Conservation (phyloP, 2,888 invertebrate species). For the Agrilus cyanescens region DNA sequence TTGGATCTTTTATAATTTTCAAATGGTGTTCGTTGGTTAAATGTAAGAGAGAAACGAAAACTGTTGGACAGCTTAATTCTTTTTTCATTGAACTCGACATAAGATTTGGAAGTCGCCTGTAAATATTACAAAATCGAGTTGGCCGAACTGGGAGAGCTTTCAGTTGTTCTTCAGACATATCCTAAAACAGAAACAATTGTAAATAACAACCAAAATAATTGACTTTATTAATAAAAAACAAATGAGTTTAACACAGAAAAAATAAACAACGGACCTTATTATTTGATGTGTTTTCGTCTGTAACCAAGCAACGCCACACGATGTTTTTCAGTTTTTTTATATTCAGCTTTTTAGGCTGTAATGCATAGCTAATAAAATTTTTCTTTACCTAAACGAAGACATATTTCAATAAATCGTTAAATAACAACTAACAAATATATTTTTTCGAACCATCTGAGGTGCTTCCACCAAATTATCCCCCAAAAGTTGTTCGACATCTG, state of each 20-base stretch:
- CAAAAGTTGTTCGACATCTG: slow-evolving; percentile 8
- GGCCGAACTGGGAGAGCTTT: slow-evolving; percentile 20
- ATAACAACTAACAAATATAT: too few relatives aligned
- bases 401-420: neutral
- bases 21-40: slow-evolving; percentile 71
- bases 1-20: slow-evolving; percentile 28
- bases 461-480: slow-evolving; percentile 52
- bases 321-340: slow-evolving; percentile 72
- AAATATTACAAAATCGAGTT: slow-evolving; percentile 43
- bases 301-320: slow-evolving; percentile 55
- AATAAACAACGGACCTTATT: slow-evolving; percentile 22
- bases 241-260: too few relatives aligned
- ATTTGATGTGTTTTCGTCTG: slow-evolving; percentile 20
- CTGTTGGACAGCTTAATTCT: slow-evolving; percentile 65
- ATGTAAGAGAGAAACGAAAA: slow-evolving; percentile 71
- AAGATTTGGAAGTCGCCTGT: slow-evolving; percentile 42
- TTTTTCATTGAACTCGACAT: slow-evolving; percentile 52
- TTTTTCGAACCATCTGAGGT: slow-evolving; percentile 44
- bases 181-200: neutral
- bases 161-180: slow-evolving; percentile 8
- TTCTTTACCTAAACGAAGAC: slow-evolving; percentile 45
- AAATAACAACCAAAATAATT: neutral
- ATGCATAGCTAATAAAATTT: slow-evolving; percentile 66
- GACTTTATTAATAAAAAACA: neutral
- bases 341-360: slow-evolving; percentile 74